Evolutionary conservation across 2,797 vertebrate genomes (phyloP), one percentile per base, ranked within the genome.

Genomic region (Leuciscus waleckii): DNA sequence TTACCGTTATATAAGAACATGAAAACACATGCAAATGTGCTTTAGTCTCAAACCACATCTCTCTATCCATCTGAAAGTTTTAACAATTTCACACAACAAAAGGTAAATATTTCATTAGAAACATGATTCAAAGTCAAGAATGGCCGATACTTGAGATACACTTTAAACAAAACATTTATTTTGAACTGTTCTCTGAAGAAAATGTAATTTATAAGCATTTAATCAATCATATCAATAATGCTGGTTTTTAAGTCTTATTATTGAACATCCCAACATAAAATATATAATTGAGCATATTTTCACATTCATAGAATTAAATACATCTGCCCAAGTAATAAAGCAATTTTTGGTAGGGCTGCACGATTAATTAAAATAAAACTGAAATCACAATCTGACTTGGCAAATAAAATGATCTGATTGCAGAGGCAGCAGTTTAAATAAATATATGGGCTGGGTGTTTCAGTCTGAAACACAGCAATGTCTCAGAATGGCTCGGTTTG

Each of bases 1-100:
- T 67, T 70, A 70, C 79, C 26, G 78, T 80, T 80, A 80, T 17
- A 68, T 68, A 80, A 80, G 43, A 37, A 65, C 63, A 68, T 35
- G 61, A 43, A 67, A 79, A 79, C 58, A 29, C 37, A 67, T 49
- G 61, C 63, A 68, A 80, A 80, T 80, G 43, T 37, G 26, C 21
- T 51, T 51, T 14, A 63, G 19, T 80, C 78, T 67, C 3, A 80
- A 51, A 68, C 41, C 29, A 65, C 39, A 80, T 5, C 56, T 63
- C 56, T 43, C 37, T 4, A 29, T 19, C 23, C 16, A 63, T 43
- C 16, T 43, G n/a, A 2, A n/a, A n/a, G n/a, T 43, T 11, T 43
- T 26, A 73, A n/a, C 23, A n/a, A 29, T 26, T 29, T 21, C 21
- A 67, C 39, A 1, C 5, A 14, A 79, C n/a, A 43, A 32, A 46